Base-by-base conservation (phyloP, 2,113 vertebrate genomes). In the Istiophorus platypterus region DNA sequence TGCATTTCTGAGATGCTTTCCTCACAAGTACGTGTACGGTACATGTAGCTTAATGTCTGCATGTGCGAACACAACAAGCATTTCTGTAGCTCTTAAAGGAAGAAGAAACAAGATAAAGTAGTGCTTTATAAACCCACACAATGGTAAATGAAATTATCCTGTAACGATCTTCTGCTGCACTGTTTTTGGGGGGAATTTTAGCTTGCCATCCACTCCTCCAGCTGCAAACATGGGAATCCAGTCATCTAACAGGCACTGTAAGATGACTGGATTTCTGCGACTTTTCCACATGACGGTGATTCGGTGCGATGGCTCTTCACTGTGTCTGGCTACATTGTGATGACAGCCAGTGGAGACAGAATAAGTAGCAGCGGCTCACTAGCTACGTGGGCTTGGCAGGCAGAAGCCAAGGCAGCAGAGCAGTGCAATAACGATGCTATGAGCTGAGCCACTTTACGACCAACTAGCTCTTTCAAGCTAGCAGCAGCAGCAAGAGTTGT, bases 301-400 rank as follows among this genome's bases (percentile, higher is more conserved):
- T 59, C 70, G 81, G 72, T 85, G 83, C 8, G 83, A 93, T 84
- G 85, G 89, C 83, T 85, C 75, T 72, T 90, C 72, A 74, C 52
- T 12, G 42, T 64, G 76, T 77, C 69, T 49, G 71, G 71, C 87
- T 83, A 81, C 83, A 58, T 59, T 52, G 80, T 59, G 80, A 83
- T 85, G 89, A 92, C 87, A 92, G 82, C 81, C 80, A 78, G 67
- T 57, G 75, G 83, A 90, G 82, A 84, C 83, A 71, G 82, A 92
- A 81, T 81, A 91, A 86, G 81, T 65, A 82, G 84, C 76, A 79
- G 85, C 29, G 29, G 84, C 91, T 91, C 84, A 82, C 80, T 73
- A 57, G 77, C 85, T 82, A 59, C 78, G 68, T 22, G 68, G 73
- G 76, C 73, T 89, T 74, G 83, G 86, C 80, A 27, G 66, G 78